Base-by-base conservation (phyloP, 2,888 invertebrate genomes). In the Parelbella ahira region DNA sequence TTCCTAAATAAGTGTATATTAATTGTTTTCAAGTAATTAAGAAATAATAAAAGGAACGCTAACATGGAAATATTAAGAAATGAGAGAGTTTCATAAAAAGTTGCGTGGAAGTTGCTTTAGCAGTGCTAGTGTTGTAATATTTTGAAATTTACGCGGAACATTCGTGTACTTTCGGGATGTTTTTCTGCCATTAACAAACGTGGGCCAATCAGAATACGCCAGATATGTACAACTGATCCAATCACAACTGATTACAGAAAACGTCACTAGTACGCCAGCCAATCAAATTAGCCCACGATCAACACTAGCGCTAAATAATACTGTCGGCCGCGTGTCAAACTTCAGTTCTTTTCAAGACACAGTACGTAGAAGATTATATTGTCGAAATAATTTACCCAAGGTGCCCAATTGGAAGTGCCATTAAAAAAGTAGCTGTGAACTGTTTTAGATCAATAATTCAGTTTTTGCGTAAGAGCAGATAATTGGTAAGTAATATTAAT, bases 141-240 rank as follows among this genome's bases (percentile, higher is more conserved):
- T 83, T 63, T 56, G 63, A 80, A 80, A 55, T 66, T 67, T 50
- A 66, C 82, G 81, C 74, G 65, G 60, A 53, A 57, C 51, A 56
- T 60, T 55, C 55, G 54, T 69, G 47, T 33, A 24, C 41, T 47
- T 45, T 48, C 43, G 47, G 37, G 27, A 33, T 21, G 38, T 32
- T 25, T 28, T 38, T 44, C 47, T 51, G 62, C 77, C 74, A 79
- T 68, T 73, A 63, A 76, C 53, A 67, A 79, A 92, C 92, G 92
- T 92, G 92, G 90, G 90, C 92, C 92, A 92, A 92, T 92, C 50
- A 58, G 29, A 56, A 53, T 15, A 27, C 65, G 90, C 89, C 92
- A 91, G 90, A 90, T 90, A 82, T 73, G 58, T 74, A 56, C 18
- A 64, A 58, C 52, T 63, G 66, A 66, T 52, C 89, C 89, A 90